Percentiles rank a stretch among this genome's conserved stretches.
These are phyloP conservation scores for Pyxicephalus adspersus DNA, from an alignment of 2,113 vertebrate species.

Conservation along the genomic window DNA sequence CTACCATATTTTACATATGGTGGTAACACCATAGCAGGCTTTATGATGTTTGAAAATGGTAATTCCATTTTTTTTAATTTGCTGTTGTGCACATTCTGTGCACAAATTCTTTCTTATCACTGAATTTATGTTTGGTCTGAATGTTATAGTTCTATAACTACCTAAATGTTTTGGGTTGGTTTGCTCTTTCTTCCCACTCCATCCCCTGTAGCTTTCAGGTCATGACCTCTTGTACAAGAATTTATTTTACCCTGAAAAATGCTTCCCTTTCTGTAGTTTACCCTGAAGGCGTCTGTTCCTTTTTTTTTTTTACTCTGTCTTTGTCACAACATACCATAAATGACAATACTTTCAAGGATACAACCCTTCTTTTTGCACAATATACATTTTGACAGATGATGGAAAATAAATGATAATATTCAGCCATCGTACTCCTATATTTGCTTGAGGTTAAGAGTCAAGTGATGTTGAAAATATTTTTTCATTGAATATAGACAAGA, in stretches of 20 bases:
- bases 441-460: too few relatives aligned
- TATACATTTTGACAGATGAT: not conserved
- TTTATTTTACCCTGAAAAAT: constrained; percentile 52
- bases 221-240: constrained; percentile 53
- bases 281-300: constrained; percentile 6
- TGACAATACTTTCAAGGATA: not conserved
- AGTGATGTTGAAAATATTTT: too few relatives aligned
- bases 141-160: not conserved
- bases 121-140: not conserved
- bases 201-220: constrained; percentile 41
- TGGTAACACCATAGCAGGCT: too few relatives aligned
- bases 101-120: too few relatives aligned
- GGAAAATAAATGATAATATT: too few relatives aligned
- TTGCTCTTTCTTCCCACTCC: constrained; percentile 40
- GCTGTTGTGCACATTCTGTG: too few relatives aligned
- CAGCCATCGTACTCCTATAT: too few relatives aligned
- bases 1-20: too few relatives aligned
- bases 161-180: constrained; percentile 1
- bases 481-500: too few relatives aligned
- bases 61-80: too few relatives aligned
- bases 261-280: constrained; percentile 40
- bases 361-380: not conserved
- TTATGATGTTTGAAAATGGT: too few relatives aligned
- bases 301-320: constrained; percentile 1
- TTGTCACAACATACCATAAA: not conserved